Evolutionary conservation across 2,797 vertebrate genomes (phyloP).

Genomic region (Tamandua tetradactyla): DNA sequence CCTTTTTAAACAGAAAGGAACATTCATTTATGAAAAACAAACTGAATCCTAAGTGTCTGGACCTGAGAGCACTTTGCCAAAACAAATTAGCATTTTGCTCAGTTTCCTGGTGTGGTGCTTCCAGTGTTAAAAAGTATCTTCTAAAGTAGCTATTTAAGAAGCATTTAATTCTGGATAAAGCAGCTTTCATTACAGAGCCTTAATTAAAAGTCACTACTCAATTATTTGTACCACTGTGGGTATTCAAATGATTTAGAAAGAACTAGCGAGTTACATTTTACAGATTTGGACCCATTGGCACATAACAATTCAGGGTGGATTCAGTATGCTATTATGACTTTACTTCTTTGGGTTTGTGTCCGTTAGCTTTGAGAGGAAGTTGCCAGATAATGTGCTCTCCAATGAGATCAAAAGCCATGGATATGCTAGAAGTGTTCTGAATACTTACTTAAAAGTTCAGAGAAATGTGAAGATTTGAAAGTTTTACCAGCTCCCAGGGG

Average conservation of each 20-base stretch:
- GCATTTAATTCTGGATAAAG: slow-evolving; percentile 66
- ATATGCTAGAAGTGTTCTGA: neutral
- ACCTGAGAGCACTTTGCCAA: neutral
- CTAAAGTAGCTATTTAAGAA: slow-evolving; percentile 55
- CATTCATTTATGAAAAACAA: neutral
- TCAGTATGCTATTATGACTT: neutral
- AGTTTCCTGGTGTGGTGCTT: slow-evolving; percentile 9
- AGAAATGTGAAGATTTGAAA: slow-evolving; percentile 14
- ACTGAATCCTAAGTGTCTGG: neutral
- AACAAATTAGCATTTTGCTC: slow-evolving; percentile 42
- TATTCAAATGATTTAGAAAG: slow-evolving; percentile 45
- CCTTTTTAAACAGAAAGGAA: neutral
- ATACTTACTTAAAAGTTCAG: neutral
- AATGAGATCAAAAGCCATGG: slow-evolving; percentile 3
- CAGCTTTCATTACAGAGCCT: slow-evolving; percentile 4
- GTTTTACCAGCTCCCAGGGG: neutral
- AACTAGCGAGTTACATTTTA: slow-evolving; percentile 23
- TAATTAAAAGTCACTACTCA: slow-evolving; percentile 66
- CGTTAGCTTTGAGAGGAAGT: neutral
- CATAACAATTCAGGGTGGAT: neutral
- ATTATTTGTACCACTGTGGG: slow-evolving; percentile 58
- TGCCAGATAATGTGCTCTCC: neutral
- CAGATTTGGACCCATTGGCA: neutral
- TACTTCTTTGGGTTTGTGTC: neutral
- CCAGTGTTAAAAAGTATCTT: slow-evolving; percentile 32